phyloP scores from a whole-genome alignment of 2,888 invertebrate species.

The Chymomyza procnemis region DNA sequence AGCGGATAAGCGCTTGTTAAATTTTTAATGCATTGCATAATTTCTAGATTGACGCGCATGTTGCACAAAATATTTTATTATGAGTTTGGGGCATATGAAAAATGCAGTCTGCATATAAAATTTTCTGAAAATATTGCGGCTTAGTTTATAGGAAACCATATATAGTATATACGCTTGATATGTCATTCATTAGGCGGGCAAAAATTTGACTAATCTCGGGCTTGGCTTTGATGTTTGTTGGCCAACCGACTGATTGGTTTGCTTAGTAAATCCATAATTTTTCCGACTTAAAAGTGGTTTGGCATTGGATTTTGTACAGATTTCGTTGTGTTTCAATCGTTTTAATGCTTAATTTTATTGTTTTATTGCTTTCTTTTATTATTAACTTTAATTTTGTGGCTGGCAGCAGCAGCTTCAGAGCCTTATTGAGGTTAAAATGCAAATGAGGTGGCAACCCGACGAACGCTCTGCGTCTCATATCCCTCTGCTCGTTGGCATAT shows the following conservation, averaged over 20 bases:
- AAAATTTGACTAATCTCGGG: background rate
- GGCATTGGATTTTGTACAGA: background rate
- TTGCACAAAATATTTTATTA: slow-evolving; percentile 62
- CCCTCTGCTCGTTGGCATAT: slow-evolving; percentile 13
- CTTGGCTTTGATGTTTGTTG: background rate
- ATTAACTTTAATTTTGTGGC: slow-evolving; percentile 14
- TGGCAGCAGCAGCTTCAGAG: background rate
- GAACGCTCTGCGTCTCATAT: background rate
- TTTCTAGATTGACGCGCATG: slow-evolving; percentile 64
- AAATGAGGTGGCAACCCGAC: background rate
- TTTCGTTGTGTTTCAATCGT: background rate
- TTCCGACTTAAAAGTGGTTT: background rate
- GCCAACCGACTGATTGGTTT: background rate
- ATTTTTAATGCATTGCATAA: slow-evolving; percentile 70
- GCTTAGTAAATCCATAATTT: background rate
- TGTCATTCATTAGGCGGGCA: background rate
- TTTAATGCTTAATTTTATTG: slow-evolving; percentile 32
- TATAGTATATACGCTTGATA: background rate
- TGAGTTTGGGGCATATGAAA: slow-evolving; percentile 30
- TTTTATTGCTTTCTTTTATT: slow-evolving; percentile 14
- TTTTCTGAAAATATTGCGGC: background rate
- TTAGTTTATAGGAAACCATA: background rate
- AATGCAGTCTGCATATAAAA: background rate
- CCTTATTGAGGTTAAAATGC: background rate
- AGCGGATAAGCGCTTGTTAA: slow-evolving; percentile 71